These are phyloP conservation scores for Drosophila fulvimacula DNA, from an alignment of 2,888 invertebrate genomes.

Conservation along the genomic window DNA sequence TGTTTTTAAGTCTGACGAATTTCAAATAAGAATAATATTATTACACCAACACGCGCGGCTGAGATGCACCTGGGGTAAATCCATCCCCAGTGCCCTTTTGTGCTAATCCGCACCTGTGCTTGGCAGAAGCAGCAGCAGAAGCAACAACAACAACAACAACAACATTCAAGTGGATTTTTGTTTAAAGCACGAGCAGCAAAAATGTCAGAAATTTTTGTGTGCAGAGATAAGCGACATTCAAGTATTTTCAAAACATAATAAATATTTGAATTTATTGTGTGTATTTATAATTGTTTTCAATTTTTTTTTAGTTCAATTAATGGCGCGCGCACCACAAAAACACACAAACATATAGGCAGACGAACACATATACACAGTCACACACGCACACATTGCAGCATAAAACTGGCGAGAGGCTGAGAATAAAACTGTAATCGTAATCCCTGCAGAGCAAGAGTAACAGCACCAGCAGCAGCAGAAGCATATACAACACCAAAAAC, in stretches of 20 bases:
- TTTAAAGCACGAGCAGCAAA: conserved; percentile 36
- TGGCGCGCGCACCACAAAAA: conserved; percentile 69
- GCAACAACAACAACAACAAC: not conserved
- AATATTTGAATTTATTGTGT: conserved; percentile 74
- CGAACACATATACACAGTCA: conserved; percentile 35
- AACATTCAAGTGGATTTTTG: conserved; percentile 62
- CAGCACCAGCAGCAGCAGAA: conserved; percentile 39
- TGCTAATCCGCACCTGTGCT: conserved; percentile 57
- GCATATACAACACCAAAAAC: conserved; percentile 50
- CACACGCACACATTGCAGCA: conserved; percentile 64
- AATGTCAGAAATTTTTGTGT: conserved; percentile 42
- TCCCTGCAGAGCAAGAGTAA: conserved; percentile 60
- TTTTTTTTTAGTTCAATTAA: conserved; percentile 65
- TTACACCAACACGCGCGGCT: not conserved
- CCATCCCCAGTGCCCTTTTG: not conserved
- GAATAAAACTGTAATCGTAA: conserved; percentile 74
- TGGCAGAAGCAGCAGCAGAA: not conserved
- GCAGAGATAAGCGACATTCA: conserved; percentile 65
- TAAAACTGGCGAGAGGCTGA: conserved; percentile 64
- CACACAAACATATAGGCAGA: conserved; percentile 37
- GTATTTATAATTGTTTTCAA: conserved; percentile 74
- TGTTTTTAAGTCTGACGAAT: conserved; percentile 46
- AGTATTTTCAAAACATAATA: conserved; percentile 79
- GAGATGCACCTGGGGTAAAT: not conserved
- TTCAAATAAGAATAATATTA: not conserved